Base-by-base conservation (phyloP, 1,140 invertebrate genomes). In the Theocolax elegans region DNA sequence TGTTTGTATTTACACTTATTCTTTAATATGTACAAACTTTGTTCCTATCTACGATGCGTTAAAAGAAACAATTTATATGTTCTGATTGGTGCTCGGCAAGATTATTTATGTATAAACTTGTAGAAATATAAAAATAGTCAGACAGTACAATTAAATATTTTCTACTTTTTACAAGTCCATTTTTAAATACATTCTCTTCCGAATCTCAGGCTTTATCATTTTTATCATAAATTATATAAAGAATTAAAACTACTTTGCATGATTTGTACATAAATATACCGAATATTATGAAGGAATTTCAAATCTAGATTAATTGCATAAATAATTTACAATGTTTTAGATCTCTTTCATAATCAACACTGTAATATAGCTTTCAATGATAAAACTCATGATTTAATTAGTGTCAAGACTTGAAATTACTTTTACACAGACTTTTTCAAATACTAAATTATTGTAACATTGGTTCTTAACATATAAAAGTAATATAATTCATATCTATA, bases 11-110 rank as follows among this genome's bases (percentile, higher is more conserved):
- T 67, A 67, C 12, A 62, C 38, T 56, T 68, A 66, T 66, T 70
- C 27, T 58, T 72, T 35, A 4, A 74, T 35, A 73, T 56, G 51
- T 60, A 62, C 64, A 69, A 72, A 3, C 7, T 56, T n/a, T 59
- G 38, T 60, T 44, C 23, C 27, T 44, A 44, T 46, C 29, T 27
- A 19, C 40, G n/a, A n/a, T n/a, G 29, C 23, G n/a, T 19, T 60
- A 44, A 60, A 60, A 21, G 3, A 10, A 44, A 15, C 3, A 3
- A 44, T 44, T 44, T 44, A 44, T n/a, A n/a, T 3, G 42, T 44
- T 13, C 23, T 21, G 23, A 1, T 15, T 51, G 23, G 2, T 15
- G 19, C 1, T 29, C 13, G 21, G 15, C 9, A 23, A 12, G 17
- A 21, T 44, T 44, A 46, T 60, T 60, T 42, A 56, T 58, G 25